These are phyloP conservation scores for Lasioglossum villosulum DNA, from an alignment of 2,888 invertebrate species.

Conservation along the genomic window DNA sequence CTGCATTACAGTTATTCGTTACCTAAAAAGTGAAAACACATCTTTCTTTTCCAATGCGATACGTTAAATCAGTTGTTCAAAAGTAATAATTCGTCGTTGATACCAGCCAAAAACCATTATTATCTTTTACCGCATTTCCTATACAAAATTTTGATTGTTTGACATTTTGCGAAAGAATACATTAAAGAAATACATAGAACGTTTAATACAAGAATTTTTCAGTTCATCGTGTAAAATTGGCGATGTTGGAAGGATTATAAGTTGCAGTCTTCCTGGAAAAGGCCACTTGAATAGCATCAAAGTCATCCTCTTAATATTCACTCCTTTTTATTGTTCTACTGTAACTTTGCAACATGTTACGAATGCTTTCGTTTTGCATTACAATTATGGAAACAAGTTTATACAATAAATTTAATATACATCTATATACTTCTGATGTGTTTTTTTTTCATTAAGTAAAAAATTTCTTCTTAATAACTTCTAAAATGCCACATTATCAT, in stretches of 20 bases:
- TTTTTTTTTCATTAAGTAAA: conserved; percentile 62
- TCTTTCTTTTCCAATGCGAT: conserved; percentile 31
- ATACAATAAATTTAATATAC: conserved; percentile 58
- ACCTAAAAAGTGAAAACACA: conserved; percentile 59
- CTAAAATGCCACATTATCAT: conserved; percentile 72
- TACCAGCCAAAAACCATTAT: conserved; percentile 51
- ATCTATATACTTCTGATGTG: conserved; percentile 33
- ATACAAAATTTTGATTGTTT: conserved; percentile 47
- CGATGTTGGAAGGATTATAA: conserved; percentile 75
- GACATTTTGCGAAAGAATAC: conserved; percentile 53
- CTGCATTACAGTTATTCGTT: conserved; percentile 57
- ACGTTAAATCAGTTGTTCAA: conserved; percentile 61
- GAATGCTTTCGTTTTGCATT: conserved; percentile 53
- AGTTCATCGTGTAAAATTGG: conserved; percentile 59
- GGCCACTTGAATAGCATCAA: conserved; percentile 78
- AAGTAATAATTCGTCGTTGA: conserved; percentile 64
- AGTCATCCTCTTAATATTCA: conserved; percentile 58
- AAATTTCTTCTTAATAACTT: conserved; percentile 59
- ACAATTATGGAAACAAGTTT: conserved; percentile 61
- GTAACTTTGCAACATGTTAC: conserved; percentile 55
- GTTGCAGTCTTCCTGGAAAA: conserved; percentile 81
- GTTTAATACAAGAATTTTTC: conserved; percentile 45
- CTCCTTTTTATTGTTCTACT: conserved; percentile 58
- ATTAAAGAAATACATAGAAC: conserved; percentile 45
- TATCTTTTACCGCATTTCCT: conserved; percentile 40